Evolutionary conservation across 2,888 invertebrate genomes (phyloP).

Genomic region (Caenorhabditis sp.): DNA sequence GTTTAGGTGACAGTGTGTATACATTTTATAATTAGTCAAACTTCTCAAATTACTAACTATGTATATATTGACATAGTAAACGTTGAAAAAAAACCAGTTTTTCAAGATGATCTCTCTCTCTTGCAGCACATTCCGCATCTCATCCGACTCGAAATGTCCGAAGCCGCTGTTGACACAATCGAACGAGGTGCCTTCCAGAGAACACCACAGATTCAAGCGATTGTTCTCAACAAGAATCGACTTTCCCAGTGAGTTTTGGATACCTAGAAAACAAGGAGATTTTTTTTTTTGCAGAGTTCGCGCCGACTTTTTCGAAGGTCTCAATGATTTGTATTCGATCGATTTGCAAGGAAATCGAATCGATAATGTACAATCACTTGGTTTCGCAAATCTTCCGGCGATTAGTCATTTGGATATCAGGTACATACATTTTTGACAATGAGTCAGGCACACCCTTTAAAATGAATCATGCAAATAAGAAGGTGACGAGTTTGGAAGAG

Average conservation of each 20-base stretch:
- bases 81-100: not conserved
- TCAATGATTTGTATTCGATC: conserved; percentile 68
- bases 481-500: too few relatives aligned
- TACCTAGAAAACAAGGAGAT: too few relatives aligned
- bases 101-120: conserved; percentile 1
- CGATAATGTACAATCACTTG: conserved; percentile 64
- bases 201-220: conserved; percentile 68
- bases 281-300: conserved; percentile 59
- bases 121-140: conserved; percentile 66
- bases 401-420: conserved; percentile 70
- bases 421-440: conserved; percentile 22
- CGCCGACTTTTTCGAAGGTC: conserved; percentile 68
- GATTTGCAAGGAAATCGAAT: conserved; percentile 70
- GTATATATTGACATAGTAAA: not conserved
- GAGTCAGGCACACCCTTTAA: conserved; percentile 8
- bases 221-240: conserved; percentile 70
- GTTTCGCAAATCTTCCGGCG: conserved; percentile 68
- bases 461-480: not conserved
- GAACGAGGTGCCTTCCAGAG: conserved; percentile 70
- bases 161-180: conserved; percentile 70
- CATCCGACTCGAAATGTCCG: conserved; percentile 70
- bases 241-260: conserved; percentile 64
- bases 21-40: conserved; percentile 1
- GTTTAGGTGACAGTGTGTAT: not conserved
- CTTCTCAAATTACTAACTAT: not conserved